phyloP scores from a whole-genome alignment of 2,888 invertebrate genomes.

The Scaptomyza reducta region DNA sequence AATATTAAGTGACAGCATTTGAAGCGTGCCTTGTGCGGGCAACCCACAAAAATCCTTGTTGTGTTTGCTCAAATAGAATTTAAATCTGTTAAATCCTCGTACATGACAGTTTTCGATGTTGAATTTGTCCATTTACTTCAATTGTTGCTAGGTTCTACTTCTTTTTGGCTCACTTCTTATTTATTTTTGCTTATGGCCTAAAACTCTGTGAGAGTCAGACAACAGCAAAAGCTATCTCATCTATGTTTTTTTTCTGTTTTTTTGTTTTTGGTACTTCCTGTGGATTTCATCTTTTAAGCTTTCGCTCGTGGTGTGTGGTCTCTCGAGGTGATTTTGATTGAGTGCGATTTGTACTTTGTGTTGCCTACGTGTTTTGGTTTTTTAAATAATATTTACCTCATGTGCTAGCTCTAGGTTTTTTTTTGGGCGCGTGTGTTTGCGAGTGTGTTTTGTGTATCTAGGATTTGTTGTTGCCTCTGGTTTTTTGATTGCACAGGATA shows the following conservation, averaged over 20 bases:
- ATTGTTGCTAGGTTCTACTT: conserved; percentile 36
- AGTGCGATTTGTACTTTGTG: conserved; percentile 78
- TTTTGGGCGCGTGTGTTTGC: neutral
- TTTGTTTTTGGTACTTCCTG: conserved; percentile 7
- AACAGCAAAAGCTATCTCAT: conserved; percentile 6
- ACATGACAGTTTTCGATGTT: conserved; percentile 72
- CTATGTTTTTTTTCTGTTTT: neutral
- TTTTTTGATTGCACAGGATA: conserved; percentile 54
- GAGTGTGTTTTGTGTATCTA: conserved; percentile 34
- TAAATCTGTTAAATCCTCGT: conserved; percentile 78
- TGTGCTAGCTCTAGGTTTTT: conserved; percentile 43
- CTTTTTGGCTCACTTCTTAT: conserved; percentile 37
- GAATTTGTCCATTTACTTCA: conserved; percentile 49
- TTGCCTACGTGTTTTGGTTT: conserved; percentile 75
- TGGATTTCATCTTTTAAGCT: conserved; percentile 67
- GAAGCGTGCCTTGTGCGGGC: conserved; percentile 30
- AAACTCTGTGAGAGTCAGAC: neutral
- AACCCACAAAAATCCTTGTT: conserved; percentile 32
- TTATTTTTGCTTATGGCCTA: conserved; percentile 51
- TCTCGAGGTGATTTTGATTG: conserved; percentile 77
- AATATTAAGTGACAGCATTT: conserved; percentile 63
- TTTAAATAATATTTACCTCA: conserved; percentile 76
- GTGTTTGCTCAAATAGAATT: conserved; percentile 73
- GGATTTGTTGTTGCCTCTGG: conserved; percentile 59
- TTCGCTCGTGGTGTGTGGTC: conserved; percentile 29